Conservation (phyloP, 2,113 vertebrate genomes). For the Nothocercus julius region DNA sequence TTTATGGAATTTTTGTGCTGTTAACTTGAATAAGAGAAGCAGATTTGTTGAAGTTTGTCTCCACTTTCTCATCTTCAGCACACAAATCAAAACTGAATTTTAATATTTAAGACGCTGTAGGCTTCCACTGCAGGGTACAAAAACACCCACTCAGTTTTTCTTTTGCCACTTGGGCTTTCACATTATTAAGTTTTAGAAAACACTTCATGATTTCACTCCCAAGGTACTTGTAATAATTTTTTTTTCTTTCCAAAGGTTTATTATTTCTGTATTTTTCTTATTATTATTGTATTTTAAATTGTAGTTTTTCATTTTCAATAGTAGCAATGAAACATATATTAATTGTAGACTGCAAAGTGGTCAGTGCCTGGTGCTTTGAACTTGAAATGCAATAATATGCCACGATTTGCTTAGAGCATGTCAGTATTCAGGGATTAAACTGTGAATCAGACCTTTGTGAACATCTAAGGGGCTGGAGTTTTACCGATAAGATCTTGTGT, state of each 20-base stretch:
- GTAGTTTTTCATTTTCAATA: background rate
- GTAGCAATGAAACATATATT: background rate
- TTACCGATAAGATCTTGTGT: background rate
- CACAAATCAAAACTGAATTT: background rate
- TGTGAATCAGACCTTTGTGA: background rate
- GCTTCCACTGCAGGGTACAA: background rate
- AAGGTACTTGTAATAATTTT: background rate
- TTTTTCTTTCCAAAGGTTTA: background rate
- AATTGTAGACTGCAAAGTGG: background rate
- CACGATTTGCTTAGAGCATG: background rate
- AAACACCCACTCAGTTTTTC: background rate
- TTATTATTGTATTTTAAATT: background rate
- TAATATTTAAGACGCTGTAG: constrained; percentile 2
- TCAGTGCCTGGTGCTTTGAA: background rate
- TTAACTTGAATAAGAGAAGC: background rate
- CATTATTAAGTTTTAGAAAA: constrained; percentile 17
- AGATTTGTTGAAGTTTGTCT: constrained; percentile 6
- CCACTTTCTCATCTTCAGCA: background rate
- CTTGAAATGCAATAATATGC: background rate
- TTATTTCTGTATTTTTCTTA: background rate
- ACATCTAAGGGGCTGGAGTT: background rate
- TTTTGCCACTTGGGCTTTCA: background rate
- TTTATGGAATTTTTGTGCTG: background rate
- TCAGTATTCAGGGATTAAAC: background rate
- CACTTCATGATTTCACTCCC: background rate